These are phyloP conservation scores for Eulemur rufifrons DNA, from an alignment of 2,113 vertebrate genomes.

Conservation along the genomic window DNA sequence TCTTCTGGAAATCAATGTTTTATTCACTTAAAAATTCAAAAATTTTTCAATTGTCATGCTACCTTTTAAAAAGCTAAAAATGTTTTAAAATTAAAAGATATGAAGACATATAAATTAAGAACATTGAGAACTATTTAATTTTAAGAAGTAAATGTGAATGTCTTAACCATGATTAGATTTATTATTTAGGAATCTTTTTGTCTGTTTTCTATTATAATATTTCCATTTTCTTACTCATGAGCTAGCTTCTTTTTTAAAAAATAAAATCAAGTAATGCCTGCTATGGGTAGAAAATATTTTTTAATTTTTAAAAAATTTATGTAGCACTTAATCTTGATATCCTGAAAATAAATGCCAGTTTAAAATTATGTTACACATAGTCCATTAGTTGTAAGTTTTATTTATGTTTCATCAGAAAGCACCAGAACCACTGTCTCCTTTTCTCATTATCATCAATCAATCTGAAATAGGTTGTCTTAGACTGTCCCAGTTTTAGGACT, in stretches of 20 bases:
- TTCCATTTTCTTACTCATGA: conserved; percentile 65
- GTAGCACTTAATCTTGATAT: background rate
- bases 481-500: background rate
- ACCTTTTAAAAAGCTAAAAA: background rate
- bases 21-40: conserved; percentile 30
- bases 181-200: conserved; percentile 45
- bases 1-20: background rate
- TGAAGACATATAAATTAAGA: background rate
- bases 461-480: background rate
- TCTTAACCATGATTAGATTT: conserved; percentile 33
- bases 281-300: background rate
- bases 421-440: background rate
- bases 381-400: background rate
- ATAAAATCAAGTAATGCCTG: background rate
- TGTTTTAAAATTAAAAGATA: background rate
- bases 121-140: background rate
- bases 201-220: background rate
- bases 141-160: background rate
- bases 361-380: background rate
- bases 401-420: background rate
- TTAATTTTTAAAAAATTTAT: background rate
- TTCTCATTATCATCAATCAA: background rate
- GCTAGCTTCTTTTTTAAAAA: background rate
- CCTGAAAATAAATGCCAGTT: background rate
- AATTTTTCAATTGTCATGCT: background rate